Base-by-base conservation (phyloP, 2,888 invertebrate genomes). In the Yponomeuta evonymella region DNA sequence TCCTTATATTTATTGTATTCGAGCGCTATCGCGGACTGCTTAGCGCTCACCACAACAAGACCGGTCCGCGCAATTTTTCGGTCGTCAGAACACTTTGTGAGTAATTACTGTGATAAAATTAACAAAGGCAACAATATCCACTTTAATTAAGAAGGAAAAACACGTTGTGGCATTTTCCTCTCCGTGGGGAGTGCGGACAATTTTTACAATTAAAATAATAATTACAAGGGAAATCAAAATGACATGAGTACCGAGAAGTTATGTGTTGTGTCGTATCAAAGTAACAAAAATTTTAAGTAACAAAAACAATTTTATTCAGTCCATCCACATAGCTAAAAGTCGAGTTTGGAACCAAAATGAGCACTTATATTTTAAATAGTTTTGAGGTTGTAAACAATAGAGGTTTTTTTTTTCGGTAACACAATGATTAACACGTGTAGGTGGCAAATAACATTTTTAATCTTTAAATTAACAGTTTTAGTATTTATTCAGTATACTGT, bases 41-140 rank as follows among this genome's bases (percentile, higher is more conserved):
- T 15, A 8, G 15, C 15, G 51, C 43, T 9, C 43, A 43, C 43
- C 43, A 43, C 43, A 43, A 43, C 43, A 43, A 43, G 43, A 43
- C 43, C 51, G 51, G 79, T 78, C 80, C 78, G 76, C 76, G 77
- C 76, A 76, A 78, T 78, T 79, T 80, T 75, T 75, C 70, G 64
- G 69, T 72, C 69, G 75, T 74, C 71, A 72, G 70, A 73, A 73
- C 76, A 77, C 76, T 79, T 79, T 77, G 75, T 70, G 75, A 74
- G 73, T 72, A 74, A 77, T 81, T 79, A 79, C 78, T 75, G 69
- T 71, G 73, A 69, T 74, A 73, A 72, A 71, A 69, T 72, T 73
- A 70, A 71, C 65, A 65, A 65, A 65, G 65, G 65, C 51, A 33
- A 30, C 65, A 65, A 65, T 65, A 65, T 65, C 65, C 33, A 65